A percentile compares a stretch with the other conserved stretches of the same genome.
These are phyloP conservation scores for Serripes groenlandicus DNA, from an alignment of 2,888 invertebrate species.

Conservation along the genomic window DNA sequence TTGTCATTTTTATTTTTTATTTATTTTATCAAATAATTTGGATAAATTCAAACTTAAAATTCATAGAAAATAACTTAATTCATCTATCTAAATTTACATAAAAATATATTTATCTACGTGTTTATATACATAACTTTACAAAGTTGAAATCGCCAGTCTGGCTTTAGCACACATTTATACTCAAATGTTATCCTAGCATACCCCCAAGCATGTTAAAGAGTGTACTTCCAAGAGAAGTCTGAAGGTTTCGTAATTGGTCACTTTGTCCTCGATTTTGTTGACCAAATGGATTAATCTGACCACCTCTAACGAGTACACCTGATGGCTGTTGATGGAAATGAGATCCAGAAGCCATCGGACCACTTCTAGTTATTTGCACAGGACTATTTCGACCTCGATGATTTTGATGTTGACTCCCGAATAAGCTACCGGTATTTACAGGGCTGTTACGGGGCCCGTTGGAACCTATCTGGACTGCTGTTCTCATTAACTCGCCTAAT, in stretches of 20 bases:
- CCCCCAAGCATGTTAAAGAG: not conserved
- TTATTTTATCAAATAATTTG: too few species aligned
- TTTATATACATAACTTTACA: too few species aligned
- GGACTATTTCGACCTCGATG: not conserved
- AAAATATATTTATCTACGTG: too few species aligned
- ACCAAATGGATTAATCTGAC: not conserved
- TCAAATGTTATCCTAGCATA: not conserved
- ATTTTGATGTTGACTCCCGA: not conserved
- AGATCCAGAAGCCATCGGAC: not conserved
- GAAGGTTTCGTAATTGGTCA: too few species aligned
- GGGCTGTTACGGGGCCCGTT: not conserved
- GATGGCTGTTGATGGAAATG: not conserved
- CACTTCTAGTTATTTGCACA: slow-evolving; percentile 4
- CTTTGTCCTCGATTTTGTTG: too few species aligned
- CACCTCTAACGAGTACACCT: not conserved
- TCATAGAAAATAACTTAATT: too few species aligned
- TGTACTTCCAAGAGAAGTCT: not conserved
- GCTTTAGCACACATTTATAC: too few species aligned
- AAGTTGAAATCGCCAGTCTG: too few species aligned
- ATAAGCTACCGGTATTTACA: not conserved
- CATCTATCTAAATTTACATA: too few species aligned
- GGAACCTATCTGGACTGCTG: not conserved
- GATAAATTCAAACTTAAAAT: too few species aligned
- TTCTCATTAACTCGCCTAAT: slow-evolving; percentile 5
- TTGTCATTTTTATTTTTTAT: too few species aligned